Conservation (phyloP, 2,113 vertebrate species). For the Sporophila hypoxantha region DNA sequence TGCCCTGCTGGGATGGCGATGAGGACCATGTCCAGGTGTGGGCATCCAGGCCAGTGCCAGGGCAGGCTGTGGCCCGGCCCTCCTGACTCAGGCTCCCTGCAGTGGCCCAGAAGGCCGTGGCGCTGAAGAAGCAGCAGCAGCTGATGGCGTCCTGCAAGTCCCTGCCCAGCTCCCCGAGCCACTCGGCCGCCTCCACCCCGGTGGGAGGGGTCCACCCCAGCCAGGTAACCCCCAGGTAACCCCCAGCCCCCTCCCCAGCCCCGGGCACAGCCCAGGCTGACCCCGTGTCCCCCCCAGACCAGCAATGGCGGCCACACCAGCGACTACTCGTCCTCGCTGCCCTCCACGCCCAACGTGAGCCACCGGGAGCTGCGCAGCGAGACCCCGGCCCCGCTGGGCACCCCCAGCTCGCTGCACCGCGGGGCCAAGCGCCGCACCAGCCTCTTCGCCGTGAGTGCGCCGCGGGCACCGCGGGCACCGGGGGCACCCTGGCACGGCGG, state of each 20-base stretch:
- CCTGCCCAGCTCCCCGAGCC: conserved; percentile 90
- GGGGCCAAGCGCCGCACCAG: conserved; percentile 89
- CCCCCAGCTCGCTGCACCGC: conserved; percentile 76
- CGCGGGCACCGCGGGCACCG: rapidly evolving
- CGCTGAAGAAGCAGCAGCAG: conserved; percentile 84
- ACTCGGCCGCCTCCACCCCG: conserved; percentile 86
- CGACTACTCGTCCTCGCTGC: conserved; percentile 88
- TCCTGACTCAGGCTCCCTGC: background rate
- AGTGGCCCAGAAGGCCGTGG: conserved; percentile 89
- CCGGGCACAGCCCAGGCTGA: rapidly evolving
- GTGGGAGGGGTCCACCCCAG: conserved; percentile 56
- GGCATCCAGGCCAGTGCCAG: background rate
- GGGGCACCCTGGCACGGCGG: rapidly evolving
- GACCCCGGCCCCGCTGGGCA: conserved; percentile 61
- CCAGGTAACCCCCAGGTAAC: background rate
- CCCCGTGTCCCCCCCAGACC: conserved; percentile 64
- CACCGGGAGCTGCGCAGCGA: conserved; percentile 85
- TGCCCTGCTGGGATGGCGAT: background rate
- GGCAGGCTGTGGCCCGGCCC: rapidly evolving
- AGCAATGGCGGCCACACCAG: conserved; percentile 86
- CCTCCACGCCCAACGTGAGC: conserved; percentile 89
- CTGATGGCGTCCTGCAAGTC: conserved; percentile 90
- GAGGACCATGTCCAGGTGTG: no score
- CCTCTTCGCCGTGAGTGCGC: conserved; percentile 82
- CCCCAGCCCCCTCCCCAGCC: rapidly evolving